Conservation (phyloP, 2,113 vertebrate species). For the Polypterus senegalus region DNA sequence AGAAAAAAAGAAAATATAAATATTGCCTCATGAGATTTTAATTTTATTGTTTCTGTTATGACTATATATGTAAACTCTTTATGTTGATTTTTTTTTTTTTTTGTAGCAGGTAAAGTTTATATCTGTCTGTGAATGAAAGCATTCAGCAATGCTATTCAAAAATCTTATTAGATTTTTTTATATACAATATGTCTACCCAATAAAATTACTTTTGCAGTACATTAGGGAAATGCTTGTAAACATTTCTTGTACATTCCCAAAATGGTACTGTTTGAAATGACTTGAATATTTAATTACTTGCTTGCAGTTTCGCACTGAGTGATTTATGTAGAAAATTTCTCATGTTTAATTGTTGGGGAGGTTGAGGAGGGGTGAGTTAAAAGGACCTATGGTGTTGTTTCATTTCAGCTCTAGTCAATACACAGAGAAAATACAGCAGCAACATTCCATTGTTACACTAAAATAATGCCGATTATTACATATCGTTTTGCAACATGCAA, state of each 20-base stretch:
- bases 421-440: no score
- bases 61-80: conserved; percentile 24
- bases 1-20: conserved; percentile 73
- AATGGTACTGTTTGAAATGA: background rate
- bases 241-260: no score
- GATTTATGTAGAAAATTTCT: conserved; percentile 58
- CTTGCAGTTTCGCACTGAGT: conserved; percentile 37
- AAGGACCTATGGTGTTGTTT: conserved; percentile 9
- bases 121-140: background rate
- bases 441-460: no score
- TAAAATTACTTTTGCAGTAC: background rate
- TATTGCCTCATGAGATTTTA: conserved; percentile 69
- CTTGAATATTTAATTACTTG: conserved; percentile 52
- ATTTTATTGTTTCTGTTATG: conserved; percentile 70
- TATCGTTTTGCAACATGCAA: no score
- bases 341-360: conserved; percentile 62
- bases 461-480: no score
- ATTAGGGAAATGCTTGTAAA: background rate
- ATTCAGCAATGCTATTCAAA: background rate
- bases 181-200: background rate
- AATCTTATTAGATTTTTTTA: background rate
- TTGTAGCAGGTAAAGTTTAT: background rate
- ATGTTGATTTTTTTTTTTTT: background rate
- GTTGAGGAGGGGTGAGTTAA: conserved; percentile 52
- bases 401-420: background rate